Evolutionary conservation across 1,140 invertebrate species (phyloP).

Genomic region (Plectrocnemia conspersa): DNA sequence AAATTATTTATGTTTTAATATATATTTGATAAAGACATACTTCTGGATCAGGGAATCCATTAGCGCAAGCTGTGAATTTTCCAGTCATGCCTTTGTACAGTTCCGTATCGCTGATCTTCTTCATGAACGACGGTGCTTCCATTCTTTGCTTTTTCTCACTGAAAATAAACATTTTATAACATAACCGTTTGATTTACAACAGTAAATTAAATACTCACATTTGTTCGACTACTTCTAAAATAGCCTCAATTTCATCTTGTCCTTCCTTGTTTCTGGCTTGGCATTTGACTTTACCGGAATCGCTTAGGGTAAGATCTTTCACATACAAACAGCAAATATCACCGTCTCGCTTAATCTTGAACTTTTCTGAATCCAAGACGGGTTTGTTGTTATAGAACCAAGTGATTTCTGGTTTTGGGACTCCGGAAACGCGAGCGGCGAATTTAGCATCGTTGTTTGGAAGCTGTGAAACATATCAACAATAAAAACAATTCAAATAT

Average conservation of each 20-base stretch:
- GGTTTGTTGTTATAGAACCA: conserved; percentile 79
- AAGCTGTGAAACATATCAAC: conserved; percentile 47
- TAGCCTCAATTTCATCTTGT: conserved; percentile 68
- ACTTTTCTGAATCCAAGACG: conserved; percentile 65
- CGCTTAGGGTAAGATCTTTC: conserved; percentile 59
- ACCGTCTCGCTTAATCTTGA: conserved; percentile 70
- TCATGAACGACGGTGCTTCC: conserved; percentile 82
- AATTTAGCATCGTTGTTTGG: conserved; percentile 76
- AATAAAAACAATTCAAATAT: conserved; percentile 4
- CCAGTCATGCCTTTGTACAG: conserved; percentile 82
- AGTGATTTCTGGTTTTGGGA: conserved; percentile 78
- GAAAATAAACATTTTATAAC: conserved; percentile 27
- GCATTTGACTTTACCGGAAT: conserved; percentile 74
- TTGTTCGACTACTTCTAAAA: conserved; percentile 72
- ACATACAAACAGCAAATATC: conserved; percentile 73
- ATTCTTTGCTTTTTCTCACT: conserved; percentile 69
- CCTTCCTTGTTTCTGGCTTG: conserved; percentile 76
- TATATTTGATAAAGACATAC: conserved; percentile 39
- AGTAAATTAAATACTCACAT: conserved; percentile 64
- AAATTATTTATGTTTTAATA: neutral
- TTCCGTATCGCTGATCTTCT: conserved; percentile 84
- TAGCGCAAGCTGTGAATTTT: conserved; percentile 85
- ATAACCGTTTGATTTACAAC: no score
- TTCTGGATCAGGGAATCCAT: conserved; percentile 79
- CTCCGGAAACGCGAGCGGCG: conserved; percentile 73